Percentiles rank a stretch among this genome's conserved stretches.
These are phyloP conservation scores for Hartigia nigra DNA, from an alignment of 2,888 invertebrate genomes.

Conservation along the genomic window DNA sequence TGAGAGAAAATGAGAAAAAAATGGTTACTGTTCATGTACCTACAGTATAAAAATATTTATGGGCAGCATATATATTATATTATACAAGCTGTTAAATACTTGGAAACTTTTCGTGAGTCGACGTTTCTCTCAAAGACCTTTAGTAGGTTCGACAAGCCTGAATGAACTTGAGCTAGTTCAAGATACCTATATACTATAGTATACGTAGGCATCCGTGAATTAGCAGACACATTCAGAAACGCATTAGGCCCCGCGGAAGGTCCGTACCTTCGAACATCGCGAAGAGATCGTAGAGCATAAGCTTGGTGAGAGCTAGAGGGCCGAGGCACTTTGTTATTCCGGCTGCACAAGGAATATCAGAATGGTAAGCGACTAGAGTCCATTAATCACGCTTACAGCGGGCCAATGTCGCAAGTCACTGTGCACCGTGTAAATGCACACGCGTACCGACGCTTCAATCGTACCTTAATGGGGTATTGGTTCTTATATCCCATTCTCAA, in stretches of 20 bases:
- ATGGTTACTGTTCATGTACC: neutral
- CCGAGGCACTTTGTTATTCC: slow-evolving; percentile 58
- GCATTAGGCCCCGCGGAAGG: slow-evolving; percentile 18
- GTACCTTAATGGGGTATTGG: slow-evolving; percentile 43
- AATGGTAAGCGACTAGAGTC: slow-evolving; percentile 60
- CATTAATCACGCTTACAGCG: slow-evolving; percentile 65
- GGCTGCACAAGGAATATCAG: slow-evolving; percentile 58
- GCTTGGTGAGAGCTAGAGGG: slow-evolving; percentile 13
- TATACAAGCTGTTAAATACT: neutral
- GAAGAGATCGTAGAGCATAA: neutral
- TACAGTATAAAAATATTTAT: neutral
- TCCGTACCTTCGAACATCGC: slow-evolving; percentile 13
- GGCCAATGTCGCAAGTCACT: slow-evolving; percentile 62
- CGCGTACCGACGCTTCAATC: slow-evolving; percentile 36
- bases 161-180: neutral
- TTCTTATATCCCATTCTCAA: slow-evolving; percentile 28
- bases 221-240: slow-evolving; percentile 18
- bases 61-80: neutral
- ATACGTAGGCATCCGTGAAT: neutral
- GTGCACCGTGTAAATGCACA: slow-evolving; percentile 55
- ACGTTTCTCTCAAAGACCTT: neutral
- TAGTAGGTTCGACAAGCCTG: neutral
- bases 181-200: neutral
- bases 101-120: neutral
- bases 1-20: neutral